Percentiles rank a stretch among this genome's conserved stretches.
Conservation (phyloP, 2,888 invertebrate species). For the Parthenolecanium corni region DNA sequence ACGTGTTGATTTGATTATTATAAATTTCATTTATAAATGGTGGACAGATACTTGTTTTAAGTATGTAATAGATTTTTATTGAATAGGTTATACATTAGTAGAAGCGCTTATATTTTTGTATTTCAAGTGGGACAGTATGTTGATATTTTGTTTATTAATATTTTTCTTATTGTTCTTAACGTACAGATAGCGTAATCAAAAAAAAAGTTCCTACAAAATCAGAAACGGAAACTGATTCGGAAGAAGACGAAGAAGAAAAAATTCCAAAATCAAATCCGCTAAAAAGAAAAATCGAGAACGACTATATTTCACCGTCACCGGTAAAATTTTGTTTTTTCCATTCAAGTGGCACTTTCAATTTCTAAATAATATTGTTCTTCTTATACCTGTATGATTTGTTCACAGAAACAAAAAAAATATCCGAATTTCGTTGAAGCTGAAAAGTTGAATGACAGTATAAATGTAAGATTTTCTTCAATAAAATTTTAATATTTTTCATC, state of each 20-base stretch:
- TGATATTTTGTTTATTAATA: neutral
- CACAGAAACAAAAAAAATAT: conserved; percentile 15
- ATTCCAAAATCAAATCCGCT: conserved; percentile 1
- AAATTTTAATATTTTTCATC: conserved; percentile 10
- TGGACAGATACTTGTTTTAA: too few relatives aligned
- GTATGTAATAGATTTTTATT: too few relatives aligned
- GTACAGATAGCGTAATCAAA: too few relatives aligned
- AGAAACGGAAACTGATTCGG: too few relatives aligned
- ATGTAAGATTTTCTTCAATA: neutral
- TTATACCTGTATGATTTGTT: neutral
- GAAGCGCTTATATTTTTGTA: neutral
- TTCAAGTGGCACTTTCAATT: too few relatives aligned
- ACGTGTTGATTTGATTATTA: too few relatives aligned
- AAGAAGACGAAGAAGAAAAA: neutral
- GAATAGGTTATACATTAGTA: too few relatives aligned
- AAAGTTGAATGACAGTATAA: neutral
- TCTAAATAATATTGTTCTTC: conserved; percentile 18
- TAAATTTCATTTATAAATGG: too few relatives aligned
- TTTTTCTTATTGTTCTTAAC: neutral
- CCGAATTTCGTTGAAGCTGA: neutral
- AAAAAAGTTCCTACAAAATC: too few relatives aligned
- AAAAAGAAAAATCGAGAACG: neutral
- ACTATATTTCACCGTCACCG: neutral
- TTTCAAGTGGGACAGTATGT: conserved; percentile 10
- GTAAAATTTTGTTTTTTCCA: neutral